Evolutionary conservation across 1,140 invertebrate species (phyloP).

Genomic region (Cepaea nemoralis): DNA sequence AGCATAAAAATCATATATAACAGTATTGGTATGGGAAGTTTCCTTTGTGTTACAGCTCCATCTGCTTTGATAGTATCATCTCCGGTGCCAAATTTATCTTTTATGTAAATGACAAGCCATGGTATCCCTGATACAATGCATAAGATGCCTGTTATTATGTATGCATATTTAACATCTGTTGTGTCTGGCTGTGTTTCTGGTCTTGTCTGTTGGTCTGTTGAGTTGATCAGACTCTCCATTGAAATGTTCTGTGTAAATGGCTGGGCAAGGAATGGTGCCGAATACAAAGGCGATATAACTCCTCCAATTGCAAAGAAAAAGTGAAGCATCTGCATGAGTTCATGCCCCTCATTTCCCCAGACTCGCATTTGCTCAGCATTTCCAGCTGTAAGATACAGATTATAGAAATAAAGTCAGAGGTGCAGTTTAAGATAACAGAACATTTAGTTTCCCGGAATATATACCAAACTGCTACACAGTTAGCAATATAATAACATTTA

Average conservation of each 20-base stretch:
- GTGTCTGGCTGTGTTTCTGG: not conserved
- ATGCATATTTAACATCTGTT: constrained; percentile 38
- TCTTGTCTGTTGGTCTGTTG: not conserved
- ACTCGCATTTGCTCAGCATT: constrained; percentile 72
- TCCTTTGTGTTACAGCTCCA: not conserved
- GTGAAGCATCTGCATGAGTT: constrained; percentile 50
- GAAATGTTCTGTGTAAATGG: not conserved
- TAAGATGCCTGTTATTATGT: constrained; percentile 35
- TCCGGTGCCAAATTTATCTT: not conserved
- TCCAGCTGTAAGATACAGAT: constrained; percentile 62
- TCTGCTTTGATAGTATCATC: not conserved
- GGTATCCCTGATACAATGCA: constrained; percentile 26
- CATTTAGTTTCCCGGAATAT: no score
- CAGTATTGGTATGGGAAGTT: constrained; percentile 13
- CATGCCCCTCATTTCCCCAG: constrained; percentile 70
- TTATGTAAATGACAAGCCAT: not conserved
- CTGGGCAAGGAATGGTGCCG: constrained; percentile 51
- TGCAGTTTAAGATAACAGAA: no score
- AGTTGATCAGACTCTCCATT: not conserved
- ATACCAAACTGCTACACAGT: no score
- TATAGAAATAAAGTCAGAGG: no score
- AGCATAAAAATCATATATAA: constrained; percentile 34
- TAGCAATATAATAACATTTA: no score
- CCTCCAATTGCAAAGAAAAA: constrained; percentile 55
- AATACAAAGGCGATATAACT: constrained; percentile 48